Base-by-base conservation (phyloP, 2,797 vertebrate genomes). In the Pantherophis alleghaniensis region DNA sequence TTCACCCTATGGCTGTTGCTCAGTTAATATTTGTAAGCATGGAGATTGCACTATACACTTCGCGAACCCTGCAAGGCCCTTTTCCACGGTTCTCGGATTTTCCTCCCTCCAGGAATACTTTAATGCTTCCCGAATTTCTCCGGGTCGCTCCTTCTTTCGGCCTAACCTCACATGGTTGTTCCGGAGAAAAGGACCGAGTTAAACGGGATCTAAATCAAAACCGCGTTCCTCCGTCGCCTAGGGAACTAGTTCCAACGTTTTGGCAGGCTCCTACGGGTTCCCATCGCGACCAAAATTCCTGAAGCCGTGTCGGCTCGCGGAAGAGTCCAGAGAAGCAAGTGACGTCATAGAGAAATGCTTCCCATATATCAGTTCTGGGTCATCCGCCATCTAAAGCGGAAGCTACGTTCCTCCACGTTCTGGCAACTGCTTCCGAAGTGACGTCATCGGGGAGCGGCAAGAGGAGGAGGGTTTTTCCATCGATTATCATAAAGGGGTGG, bases 141-240 rank as follows among this genome's bases (percentile, higher is more conserved):
- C 9, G 74, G 74, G 7, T 57, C 3, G 5, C 55, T 53, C 90
- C 7, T 66, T 60, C 26, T 51, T 56, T 59, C 57, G 7, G 79
- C 47, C 91, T 91, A 32, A 10, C 32, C 32, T 42, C 53, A 37
- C 18, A 90, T 16, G 42, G 47, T 20, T 22, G 20, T 13, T 88
- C 61, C 3, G 37, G 20, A 42, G 74, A 79, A 79, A 42, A 79
- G 18, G 74, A n/a, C 16, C 2, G 3, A 9, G 37, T 32, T 22
- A 79, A 74, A 18, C 42, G 11, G 32, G n/a, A 57, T 59, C 47
- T 60, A 60, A 59, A 83, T 32, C 51, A 86, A 61, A 20, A 7
- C 2, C 18, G 93, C 93, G 90, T 94, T 88, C 88, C 53, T 6
- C 10, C 4, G 92, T 95, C 86, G 37, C 92, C 92, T 61, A 59